Percentiles rank a stretch among this genome's conserved stretches.
Evolutionary conservation across 2,113 vertebrate species (phyloP).

Genomic region (Trachemys scripta): DNA sequence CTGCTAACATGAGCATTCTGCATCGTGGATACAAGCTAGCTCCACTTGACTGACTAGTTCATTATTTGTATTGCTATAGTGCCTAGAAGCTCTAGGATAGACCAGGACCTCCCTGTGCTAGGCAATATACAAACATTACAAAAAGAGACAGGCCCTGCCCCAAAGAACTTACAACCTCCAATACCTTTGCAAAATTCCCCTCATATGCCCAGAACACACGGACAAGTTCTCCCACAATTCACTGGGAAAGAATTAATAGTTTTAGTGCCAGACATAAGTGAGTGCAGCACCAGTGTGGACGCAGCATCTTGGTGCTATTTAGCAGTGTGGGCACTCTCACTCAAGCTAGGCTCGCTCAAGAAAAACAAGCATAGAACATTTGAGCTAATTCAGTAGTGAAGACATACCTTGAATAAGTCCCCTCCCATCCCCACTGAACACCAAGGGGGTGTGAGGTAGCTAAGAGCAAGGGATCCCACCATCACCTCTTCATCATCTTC

Average conservation of each 20-base stretch:
- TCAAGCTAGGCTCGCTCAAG: neutral
- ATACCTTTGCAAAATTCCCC: neutral
- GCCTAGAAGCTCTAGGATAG: neutral
- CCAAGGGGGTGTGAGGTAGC: neutral
- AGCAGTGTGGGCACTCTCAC: neutral
- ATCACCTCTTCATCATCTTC: neutral
- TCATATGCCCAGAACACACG: neutral
- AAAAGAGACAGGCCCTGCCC: neutral
- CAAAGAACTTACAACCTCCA: neutral
- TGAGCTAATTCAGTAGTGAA: neutral
- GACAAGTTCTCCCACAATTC: neutral
- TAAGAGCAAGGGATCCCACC: slow-evolving; percentile 29
- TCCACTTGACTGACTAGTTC: neutral
- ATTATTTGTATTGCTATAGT: neutral
- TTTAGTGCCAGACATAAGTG: neutral
- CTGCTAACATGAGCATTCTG: neutral
- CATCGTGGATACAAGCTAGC: neutral
- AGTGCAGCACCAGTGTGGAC: rapidly evolving
- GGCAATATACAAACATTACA: neutral
- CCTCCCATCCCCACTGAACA: neutral
- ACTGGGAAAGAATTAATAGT: neutral
- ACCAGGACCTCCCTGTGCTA: neutral
- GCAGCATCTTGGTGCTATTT: neutral
- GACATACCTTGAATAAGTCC: neutral
- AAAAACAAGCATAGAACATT: neutral